Evolutionary conservation across 2,113 vertebrate species (phyloP).

Genomic region (Labeo catla): DNA sequence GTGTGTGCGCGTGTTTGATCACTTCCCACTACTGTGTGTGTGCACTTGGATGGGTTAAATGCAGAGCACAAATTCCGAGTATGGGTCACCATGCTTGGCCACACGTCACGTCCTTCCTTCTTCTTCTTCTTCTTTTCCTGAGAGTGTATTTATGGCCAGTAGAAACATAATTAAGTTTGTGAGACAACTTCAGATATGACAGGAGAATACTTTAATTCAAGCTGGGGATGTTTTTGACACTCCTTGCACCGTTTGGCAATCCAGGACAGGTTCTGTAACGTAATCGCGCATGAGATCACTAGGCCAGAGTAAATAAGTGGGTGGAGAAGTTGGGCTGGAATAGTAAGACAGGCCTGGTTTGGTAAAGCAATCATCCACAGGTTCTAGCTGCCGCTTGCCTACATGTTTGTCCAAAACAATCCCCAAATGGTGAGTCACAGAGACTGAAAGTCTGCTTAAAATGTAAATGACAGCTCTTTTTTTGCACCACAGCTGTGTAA

Average conservation of each 20-base stretch:
- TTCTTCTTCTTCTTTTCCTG: too few species aligned
- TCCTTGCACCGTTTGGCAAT: background rate
- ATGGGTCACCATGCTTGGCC: too few species aligned
- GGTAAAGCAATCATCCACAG: conserved; percentile 20
- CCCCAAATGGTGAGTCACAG: background rate
- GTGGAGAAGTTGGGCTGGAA: background rate
- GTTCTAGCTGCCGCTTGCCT: background rate
- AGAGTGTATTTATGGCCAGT: background rate
- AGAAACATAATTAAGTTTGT: background rate
- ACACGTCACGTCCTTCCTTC: too few species aligned
- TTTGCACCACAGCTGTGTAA: background rate
- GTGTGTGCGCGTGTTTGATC: too few species aligned
- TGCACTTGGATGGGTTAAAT: too few species aligned
- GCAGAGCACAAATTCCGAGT: too few species aligned
- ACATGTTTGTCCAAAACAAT: background rate
- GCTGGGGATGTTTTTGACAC: background rate
- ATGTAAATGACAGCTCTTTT: background rate
- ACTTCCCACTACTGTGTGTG: too few species aligned
- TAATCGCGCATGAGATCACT: background rate
- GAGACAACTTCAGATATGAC: background rate
- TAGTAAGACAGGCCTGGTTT: background rate
- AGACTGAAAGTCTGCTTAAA: background rate
- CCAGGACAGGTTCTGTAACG: background rate
- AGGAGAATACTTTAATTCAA: background rate
- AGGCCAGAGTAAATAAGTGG: background rate